phyloP scores from a whole-genome alignment of 2,888 invertebrate genomes.

The Salpingus planirostris region DNA sequence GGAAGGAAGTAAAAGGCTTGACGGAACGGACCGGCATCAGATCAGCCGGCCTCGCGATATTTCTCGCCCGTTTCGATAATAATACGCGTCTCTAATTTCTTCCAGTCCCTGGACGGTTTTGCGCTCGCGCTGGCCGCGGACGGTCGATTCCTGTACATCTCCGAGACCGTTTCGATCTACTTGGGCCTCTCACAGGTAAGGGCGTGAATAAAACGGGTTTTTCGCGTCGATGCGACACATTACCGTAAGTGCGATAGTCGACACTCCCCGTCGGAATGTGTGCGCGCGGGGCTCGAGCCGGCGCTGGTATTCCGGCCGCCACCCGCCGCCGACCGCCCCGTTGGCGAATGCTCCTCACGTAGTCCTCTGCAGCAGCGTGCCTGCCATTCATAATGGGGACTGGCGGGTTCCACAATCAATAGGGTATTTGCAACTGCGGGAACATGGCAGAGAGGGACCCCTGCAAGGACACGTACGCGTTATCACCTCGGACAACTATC shows the following conservation, averaged over 20 bases:
- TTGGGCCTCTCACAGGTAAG: constrained; percentile 97
- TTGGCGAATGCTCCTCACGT: constrained; percentile 48
- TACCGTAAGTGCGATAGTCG: constrained; percentile 7
- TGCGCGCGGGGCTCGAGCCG: too few species aligned
- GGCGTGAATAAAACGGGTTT: constrained; percentile 5
- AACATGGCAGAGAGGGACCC: constrained; percentile 42
- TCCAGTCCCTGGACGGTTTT: constrained; percentile 94
- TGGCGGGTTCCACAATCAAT: constrained; percentile 45
- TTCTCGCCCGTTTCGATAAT: constrained; percentile 16
- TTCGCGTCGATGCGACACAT: constrained; percentile 8
- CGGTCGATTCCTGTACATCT: constrained; percentile 97
- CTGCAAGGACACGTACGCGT: constrained; percentile 34
- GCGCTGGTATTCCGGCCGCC: constrained; percentile 14
- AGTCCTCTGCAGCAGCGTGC: constrained; percentile 52
- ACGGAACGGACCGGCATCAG: constrained; percentile 25
- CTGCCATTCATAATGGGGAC: constrained; percentile 51
- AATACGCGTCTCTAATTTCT: constrained; percentile 26
- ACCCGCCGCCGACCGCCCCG: constrained; percentile 39
- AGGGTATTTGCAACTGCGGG: constrained; percentile 47
- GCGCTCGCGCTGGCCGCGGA: constrained; percentile 92
- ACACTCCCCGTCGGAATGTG: too few species aligned
- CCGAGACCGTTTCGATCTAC: constrained; percentile 99
- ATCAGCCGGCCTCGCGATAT: constrained; percentile 19
- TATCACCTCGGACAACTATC: constrained; percentile 31
- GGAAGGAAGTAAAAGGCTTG: constrained; percentile 35